A percentile compares a stretch with the other conserved stretches of the same genome.
phyloP scores from a whole-genome alignment of 2,888 invertebrate genomes.

The Zaprionus bogoriensis region DNA sequence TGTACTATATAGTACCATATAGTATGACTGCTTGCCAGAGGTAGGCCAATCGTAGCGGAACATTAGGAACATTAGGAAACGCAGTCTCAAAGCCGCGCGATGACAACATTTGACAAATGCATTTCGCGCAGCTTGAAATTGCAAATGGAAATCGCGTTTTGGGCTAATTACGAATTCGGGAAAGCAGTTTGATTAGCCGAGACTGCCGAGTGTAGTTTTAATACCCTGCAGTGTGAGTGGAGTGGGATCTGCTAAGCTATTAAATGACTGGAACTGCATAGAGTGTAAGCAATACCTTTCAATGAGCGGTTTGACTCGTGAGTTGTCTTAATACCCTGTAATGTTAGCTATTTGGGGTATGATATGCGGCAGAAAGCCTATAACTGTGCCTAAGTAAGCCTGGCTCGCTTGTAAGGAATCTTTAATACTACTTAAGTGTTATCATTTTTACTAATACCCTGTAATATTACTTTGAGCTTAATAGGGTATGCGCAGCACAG shows the following conservation, averaged over 20 bases:
- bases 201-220: not conserved
- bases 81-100: constrained; percentile 10
- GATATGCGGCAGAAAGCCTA: not conserved
- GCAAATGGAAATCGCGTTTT: not conserved
- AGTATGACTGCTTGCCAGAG: not conserved
- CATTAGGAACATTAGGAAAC: constrained; percentile 20
- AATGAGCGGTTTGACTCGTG: no score
- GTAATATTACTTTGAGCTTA: no score
- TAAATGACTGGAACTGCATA: no score
- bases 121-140: constrained; percentile 8
- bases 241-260: not conserved
- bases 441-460: not conserved
- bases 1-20: not conserved
- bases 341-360: not conserved
- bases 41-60: not conserved
- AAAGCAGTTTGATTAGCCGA: not conserved
- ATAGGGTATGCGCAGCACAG: no score
- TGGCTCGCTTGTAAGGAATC: not conserved
- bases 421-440: not conserved
- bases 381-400: not conserved
- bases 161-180: constrained; percentile 17
- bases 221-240: not conserved
- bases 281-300: no score
- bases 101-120: constrained; percentile 44
- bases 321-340: not conserved